A percentile compares a stretch with the other conserved stretches of the same genome.
Conservation (phyloP, 2,888 invertebrate genomes). For the Stegana nigrithorax region DNA sequence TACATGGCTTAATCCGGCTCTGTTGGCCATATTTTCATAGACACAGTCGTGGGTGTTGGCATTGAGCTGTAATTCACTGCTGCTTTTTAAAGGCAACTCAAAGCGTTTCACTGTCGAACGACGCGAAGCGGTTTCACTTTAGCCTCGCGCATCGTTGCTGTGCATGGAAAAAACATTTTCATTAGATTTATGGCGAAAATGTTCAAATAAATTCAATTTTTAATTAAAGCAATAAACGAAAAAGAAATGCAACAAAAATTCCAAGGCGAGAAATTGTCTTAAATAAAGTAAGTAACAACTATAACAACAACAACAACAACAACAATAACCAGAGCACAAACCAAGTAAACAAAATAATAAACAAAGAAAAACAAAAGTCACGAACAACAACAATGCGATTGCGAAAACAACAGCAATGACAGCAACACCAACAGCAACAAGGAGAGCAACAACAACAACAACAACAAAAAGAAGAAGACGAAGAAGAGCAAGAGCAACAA, state of each 20-base stretch:
- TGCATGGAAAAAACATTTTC: too few species aligned
- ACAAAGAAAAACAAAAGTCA: background rate
- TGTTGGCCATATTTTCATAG: too few species aligned
- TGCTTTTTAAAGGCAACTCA: too few species aligned
- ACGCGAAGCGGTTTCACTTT: background rate
- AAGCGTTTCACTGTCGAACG: too few species aligned
- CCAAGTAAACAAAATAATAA: background rate
- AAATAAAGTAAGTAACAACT: too few species aligned
- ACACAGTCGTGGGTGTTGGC: too few species aligned
- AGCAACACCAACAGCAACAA: background rate
- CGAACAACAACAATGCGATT: background rate
- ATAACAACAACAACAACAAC: too few species aligned
- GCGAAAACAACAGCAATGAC: background rate
- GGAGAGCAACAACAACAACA: background rate
- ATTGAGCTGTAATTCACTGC: too few species aligned
- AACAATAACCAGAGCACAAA: too few species aligned
- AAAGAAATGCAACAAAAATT: slow-evolving; percentile 35
- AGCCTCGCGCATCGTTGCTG: too few species aligned
- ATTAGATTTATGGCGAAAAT: too few species aligned
- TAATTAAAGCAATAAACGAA: slow-evolving; percentile 48
- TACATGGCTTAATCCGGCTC: too few species aligned
- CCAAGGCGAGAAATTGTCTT: slow-evolving; percentile 47
- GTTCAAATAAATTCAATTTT: slow-evolving; percentile 49
- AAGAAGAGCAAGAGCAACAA: background rate
- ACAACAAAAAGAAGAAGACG: background rate